Conservation (phyloP, 2,888 invertebrate species). For the Ectemnius cavifrons region DNA sequence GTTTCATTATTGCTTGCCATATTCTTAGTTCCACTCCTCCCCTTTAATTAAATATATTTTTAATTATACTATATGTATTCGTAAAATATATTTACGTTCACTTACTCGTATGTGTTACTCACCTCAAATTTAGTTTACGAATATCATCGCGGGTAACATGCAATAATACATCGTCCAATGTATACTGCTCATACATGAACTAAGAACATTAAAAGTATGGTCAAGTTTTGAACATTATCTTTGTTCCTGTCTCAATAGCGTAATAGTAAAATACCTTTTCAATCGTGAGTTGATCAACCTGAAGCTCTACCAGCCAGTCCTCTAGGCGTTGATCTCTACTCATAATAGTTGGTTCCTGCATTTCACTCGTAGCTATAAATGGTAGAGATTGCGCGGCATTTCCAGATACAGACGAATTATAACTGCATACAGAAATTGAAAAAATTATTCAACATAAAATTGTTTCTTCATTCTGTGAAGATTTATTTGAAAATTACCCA, state of each 20-base stretch:
- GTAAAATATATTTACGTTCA: conserved; percentile 19
- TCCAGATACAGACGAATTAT: conserved; percentile 60
- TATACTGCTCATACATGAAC: conserved; percentile 87
- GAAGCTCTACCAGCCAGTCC: conserved; percentile 86
- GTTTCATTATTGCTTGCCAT: conserved; percentile 86
- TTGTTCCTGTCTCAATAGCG: conserved; percentile 11
- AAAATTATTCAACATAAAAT: not conserved
- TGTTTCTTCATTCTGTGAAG: not conserved
- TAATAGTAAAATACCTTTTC: conserved; percentile 78
- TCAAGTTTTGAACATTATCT: not conserved
- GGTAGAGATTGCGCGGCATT: conserved; percentile 56
- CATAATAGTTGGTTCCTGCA: conserved; percentile 65
- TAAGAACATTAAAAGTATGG: conserved; percentile 61
- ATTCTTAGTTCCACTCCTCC: conserved; percentile 91
- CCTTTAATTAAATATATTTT: conserved; percentile 78
- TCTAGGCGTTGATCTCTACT: conserved; percentile 81
- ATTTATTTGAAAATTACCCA: conserved; percentile 52
- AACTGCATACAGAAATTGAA: conserved; percentile 45
- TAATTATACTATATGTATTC: conserved; percentile 19
- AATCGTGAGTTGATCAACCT: conserved; percentile 84
- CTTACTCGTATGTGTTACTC: conserved; percentile 61
- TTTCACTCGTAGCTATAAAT: conserved; percentile 71
- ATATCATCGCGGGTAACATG: conserved; percentile 91
- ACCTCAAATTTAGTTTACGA: conserved; percentile 88
- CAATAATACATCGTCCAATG: conserved; percentile 87